A percentile compares a stretch with the other conserved stretches of the same genome.
Evolutionary conservation across 2,888 invertebrate species (phyloP).

Genomic region (Stenolophus ochropezus): DNA sequence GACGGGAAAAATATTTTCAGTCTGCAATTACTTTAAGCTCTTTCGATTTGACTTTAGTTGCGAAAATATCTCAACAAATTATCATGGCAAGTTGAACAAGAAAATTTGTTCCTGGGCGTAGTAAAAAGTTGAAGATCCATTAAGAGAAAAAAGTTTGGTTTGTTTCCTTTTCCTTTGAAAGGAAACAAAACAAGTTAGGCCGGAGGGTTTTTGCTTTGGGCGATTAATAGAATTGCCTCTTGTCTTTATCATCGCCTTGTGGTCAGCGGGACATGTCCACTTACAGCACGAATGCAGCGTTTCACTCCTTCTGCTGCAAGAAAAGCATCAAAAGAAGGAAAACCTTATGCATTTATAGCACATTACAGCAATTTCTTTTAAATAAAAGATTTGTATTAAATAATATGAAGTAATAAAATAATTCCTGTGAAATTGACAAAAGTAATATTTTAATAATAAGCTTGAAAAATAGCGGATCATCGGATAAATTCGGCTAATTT

Average conservation of each 20-base stretch:
- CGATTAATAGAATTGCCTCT: constrained; percentile 51
- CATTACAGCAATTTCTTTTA: too few relatives aligned
- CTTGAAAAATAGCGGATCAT: too few relatives aligned
- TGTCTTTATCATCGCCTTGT: constrained; percentile 38
- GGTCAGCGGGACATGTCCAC: background rate
- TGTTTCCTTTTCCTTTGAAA: constrained; percentile 47
- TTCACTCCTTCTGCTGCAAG: too few relatives aligned
- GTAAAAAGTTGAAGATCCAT: constrained; percentile 52
- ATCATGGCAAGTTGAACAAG: background rate
- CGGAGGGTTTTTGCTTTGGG: constrained; percentile 37
- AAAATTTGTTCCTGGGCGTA: background rate
- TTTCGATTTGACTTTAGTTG: background rate
- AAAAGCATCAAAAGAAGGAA: too few relatives aligned
- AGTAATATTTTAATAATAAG: too few relatives aligned
- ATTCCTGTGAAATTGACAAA: too few relatives aligned
- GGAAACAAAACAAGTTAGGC: constrained; percentile 50
- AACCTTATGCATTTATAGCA: too few relatives aligned
- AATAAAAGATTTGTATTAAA: too few relatives aligned
- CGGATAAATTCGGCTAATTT: too few relatives aligned
- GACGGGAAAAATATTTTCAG: too few relatives aligned
- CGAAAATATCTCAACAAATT: background rate
- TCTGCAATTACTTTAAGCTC: background rate
- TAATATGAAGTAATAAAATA: too few relatives aligned
- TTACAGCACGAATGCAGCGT: background rate
- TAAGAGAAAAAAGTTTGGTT: constrained; percentile 42